Conservation (phyloP, 2,888 invertebrate species). For the Melipona beecheii region DNA sequence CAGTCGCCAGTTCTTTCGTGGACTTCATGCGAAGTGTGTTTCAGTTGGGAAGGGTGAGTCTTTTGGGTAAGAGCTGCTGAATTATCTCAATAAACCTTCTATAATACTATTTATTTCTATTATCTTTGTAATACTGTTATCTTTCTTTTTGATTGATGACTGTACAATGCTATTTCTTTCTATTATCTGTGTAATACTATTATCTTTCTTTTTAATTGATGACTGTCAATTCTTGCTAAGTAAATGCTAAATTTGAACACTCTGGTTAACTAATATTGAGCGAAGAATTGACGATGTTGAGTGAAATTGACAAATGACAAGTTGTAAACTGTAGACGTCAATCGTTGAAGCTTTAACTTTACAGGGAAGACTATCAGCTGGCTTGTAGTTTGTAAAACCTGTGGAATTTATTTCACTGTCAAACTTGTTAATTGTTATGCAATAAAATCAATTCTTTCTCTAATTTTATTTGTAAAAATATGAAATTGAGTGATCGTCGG, state of each 20-base stretch:
- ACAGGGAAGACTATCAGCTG: background rate
- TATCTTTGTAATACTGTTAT: background rate
- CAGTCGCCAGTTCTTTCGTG: conserved; percentile 54
- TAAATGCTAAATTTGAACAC: background rate
- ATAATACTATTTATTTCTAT: background rate
- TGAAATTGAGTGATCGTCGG: too few species aligned
- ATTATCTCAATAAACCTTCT: background rate
- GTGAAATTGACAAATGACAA: background rate
- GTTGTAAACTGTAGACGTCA: too few species aligned
- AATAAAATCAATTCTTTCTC: background rate
- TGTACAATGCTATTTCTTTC: too few species aligned
- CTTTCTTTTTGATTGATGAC: too few species aligned
- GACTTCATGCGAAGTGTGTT: conserved; percentile 67
- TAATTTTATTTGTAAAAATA: too few species aligned
- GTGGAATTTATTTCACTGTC: background rate
- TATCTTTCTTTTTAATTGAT: background rate
- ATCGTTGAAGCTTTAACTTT: too few species aligned
- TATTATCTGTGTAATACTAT: background rate
- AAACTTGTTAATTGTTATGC: background rate
- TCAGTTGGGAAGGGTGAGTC: conserved; percentile 71
- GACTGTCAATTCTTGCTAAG: background rate
- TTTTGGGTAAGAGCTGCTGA: conserved; percentile 23
- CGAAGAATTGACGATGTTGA: too few species aligned
- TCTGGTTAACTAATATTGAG: too few species aligned
- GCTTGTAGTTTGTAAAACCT: background rate